Base-by-base conservation (phyloP, 2,888 invertebrate species). In the Drosophila quasianomalipes region DNA sequence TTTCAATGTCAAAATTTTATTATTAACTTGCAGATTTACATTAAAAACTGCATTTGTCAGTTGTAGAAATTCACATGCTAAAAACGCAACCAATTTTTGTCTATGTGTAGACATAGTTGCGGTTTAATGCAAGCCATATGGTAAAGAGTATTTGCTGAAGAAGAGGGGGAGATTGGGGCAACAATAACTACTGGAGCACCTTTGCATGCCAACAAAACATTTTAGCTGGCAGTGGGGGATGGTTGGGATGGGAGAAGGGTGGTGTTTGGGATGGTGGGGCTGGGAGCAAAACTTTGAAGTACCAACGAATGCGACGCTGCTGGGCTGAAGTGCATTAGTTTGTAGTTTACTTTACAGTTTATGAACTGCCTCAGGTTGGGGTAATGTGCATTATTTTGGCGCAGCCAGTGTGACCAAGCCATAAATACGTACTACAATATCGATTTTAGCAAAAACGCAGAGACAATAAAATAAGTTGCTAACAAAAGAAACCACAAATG, bases 271-370 rank as follows among this genome's bases (percentile, higher is more conserved):
- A 9, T 19, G 70, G 59, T 19, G 37, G 52, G 14, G 55, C 19
- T 35, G 30, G 31, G 63, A 31, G n/a, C 47, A 59, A 54, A 77
- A 76, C 66, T 76, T 76, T 76, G 44, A 72, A 77, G 74, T 61
- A 53, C 39, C 74, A 68, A 64, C 78, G 51, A 67, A 67, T 77
- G 53, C 54, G 47, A 52, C 49, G 68, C 59, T 63, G 76, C 61
- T 76, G 73, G 84, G 71, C 68, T 81, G 60, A 82, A 81, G 81
- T 87, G 85, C 87, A 83, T 83, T 87, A 83, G 87, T 87, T 83
- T 84, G 82, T 82, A 78, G 82, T 83, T 82, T 85, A 82, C 85
- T 85, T 80, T 73, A 44, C 74, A 82, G 80, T 82, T 87, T 83
- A 83, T 87, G 82, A 87, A 83, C 87, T 82, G 87, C 84, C 70